These are phyloP conservation scores for Scytalopus superciliaris DNA, from an alignment of 2,113 vertebrate genomes.

Conservation along the genomic window DNA sequence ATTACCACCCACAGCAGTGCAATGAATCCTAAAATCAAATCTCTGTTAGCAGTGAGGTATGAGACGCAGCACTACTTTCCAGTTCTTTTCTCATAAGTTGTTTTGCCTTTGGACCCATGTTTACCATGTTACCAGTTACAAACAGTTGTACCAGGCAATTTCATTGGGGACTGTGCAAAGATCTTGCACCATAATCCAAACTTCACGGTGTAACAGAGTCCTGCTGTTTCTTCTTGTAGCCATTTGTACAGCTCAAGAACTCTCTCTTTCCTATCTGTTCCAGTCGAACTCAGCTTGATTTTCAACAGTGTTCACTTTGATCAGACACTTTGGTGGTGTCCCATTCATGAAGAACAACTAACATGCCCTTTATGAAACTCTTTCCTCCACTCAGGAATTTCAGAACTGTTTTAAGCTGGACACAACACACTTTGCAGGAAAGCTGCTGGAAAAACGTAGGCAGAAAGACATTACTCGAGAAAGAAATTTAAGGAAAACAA, in stretches of 20 bases:
- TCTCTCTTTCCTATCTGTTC: not conserved
- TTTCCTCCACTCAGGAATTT: not conserved
- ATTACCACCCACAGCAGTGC: not conserved
- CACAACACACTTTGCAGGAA: not conserved
- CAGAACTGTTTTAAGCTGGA: not conserved
- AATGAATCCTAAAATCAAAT: not conserved
- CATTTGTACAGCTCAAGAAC: not conserved
- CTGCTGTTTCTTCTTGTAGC: not conserved
- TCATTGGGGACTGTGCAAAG: not conserved
- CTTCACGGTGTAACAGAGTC: not conserved
- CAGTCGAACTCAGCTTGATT: not conserved
- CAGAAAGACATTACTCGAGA: not conserved
- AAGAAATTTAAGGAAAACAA: not conserved
- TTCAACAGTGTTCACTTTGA: not conserved
- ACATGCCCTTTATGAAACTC: not conserved
- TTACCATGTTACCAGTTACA: not conserved
- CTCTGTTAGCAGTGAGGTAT: not conserved
- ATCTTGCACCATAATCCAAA: not conserved
- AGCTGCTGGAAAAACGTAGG: not conserved
- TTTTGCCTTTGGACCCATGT: not conserved
- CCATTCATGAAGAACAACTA: not conserved
- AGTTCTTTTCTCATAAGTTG: not conserved
- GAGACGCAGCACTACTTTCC: not conserved
- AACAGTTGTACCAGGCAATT: not conserved
- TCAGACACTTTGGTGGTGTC: not conserved